phyloP scores from a whole-genome alignment of 1,140 invertebrate genomes.

The Meloidogyne chitwoodi region DNA sequence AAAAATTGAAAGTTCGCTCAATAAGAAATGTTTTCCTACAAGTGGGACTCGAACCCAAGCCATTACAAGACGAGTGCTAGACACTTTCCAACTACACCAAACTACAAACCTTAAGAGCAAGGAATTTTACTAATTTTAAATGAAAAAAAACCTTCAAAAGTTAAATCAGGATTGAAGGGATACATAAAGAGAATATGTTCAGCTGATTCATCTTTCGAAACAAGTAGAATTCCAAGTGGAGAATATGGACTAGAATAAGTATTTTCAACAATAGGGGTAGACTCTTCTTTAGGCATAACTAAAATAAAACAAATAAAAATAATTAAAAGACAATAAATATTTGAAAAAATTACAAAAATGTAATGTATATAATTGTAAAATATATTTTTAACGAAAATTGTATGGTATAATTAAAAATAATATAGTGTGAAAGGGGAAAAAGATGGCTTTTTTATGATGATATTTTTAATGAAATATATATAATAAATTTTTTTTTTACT shows the following conservation, averaged over 20 bases:
- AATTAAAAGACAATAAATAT: not conserved
- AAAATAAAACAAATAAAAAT: not conserved
- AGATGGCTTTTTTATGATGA: not conserved
- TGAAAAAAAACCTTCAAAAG: not conserved
- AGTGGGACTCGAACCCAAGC: not conserved
- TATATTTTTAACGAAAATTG: not conserved
- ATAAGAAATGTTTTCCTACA: not conserved
- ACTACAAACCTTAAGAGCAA: too few species aligned
- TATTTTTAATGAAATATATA: not conserved
- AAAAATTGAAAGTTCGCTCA: too few species aligned
- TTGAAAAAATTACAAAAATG: too few species aligned
- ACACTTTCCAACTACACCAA: not conserved
- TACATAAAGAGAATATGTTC: constrained; percentile 61
- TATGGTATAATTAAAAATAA: not conserved
- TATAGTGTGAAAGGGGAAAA: not conserved
- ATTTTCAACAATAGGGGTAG: not conserved
- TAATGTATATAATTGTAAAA: not conserved
- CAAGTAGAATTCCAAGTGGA: constrained; percentile 59
- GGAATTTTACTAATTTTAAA: too few species aligned
- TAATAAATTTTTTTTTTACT: not conserved
- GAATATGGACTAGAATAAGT: not conserved
- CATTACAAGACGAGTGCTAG: too few species aligned
- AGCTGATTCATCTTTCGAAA: constrained; percentile 61
- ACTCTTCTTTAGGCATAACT: not conserved
- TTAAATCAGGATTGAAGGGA: constrained; percentile 41